Percentiles rank a stretch among this genome's conserved stretches.
phyloP scores from a whole-genome alignment of 2,888 invertebrate genomes.

The Synanthedon vespiformis region DNA sequence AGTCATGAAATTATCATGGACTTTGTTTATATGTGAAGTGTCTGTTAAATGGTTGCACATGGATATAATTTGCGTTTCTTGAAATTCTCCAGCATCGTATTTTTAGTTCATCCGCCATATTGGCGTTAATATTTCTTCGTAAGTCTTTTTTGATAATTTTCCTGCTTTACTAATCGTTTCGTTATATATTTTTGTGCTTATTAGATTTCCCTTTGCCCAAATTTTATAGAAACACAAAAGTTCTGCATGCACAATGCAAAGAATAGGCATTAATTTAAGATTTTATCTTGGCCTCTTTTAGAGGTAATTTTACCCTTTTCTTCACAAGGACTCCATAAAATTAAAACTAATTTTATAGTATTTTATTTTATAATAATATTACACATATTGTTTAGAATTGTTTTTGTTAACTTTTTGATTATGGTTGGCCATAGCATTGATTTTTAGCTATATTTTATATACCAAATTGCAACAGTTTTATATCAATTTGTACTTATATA shows the following conservation, averaged over 20 bases:
- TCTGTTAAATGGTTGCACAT: conserved; percentile 46
- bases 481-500: no score
- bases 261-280: conserved; percentile 34
- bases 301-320: conserved; percentile 41
- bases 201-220: conserved; percentile 62
- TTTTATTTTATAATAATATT: no score
- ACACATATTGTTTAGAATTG: no score
- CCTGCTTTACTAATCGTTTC: conserved; percentile 47
- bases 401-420: no score
- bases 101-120: conserved; percentile 78
- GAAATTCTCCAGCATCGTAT: conserved; percentile 66
- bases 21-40: conserved; percentile 54
- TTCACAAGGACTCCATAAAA: conserved; percentile 8
- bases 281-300: conserved; percentile 58
- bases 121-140: conserved; percentile 73
- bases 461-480: no score
- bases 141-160: conserved; percentile 65
- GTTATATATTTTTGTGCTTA: conserved; percentile 46
- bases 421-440: no score
- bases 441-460: no score
- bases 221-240: conserved; percentile 45
- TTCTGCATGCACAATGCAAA: conserved; percentile 40
- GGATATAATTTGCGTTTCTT: conserved; percentile 53
- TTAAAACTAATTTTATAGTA: no score
- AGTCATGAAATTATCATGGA: conserved; percentile 43